These are phyloP conservation scores for Hirtodrosophila confusa DNA, from an alignment of 2,888 invertebrate species.

Conservation along the genomic window DNA sequence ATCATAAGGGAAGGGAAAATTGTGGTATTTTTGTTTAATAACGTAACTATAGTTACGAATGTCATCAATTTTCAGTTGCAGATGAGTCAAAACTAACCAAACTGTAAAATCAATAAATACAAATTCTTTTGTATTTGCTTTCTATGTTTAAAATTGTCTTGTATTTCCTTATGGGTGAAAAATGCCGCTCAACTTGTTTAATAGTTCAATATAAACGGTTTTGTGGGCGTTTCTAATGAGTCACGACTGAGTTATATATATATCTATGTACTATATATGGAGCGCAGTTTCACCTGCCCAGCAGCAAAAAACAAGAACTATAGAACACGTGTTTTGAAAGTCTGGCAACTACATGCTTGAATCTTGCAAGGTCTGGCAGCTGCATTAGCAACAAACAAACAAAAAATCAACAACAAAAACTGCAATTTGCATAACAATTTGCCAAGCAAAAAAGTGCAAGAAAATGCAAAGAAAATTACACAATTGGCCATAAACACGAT, in stretches of 20 bases:
- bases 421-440: constrained; percentile 71
- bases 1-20: no score
- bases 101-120: no score
- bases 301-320: constrained; percentile 11
- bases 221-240: constrained; percentile 62
- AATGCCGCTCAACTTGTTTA: constrained; percentile 33
- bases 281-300: constrained; percentile 59
- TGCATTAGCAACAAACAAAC: constrained; percentile 31
- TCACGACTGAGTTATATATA: constrained; percentile 39
- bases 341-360: constrained; percentile 36
- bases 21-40: no score
- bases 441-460: constrained; percentile 35
- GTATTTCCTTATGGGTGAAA: constrained; percentile 32
- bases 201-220: constrained; percentile 1
- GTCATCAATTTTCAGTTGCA: no score
- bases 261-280: background rate
- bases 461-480: constrained; percentile 65
- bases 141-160: constrained; percentile 24
- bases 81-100: no score
- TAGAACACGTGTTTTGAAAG: constrained; percentile 68
- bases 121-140: no score
- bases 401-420: constrained; percentile 1
- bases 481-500: constrained; percentile 69
- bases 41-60: no score
- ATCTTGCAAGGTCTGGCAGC: constrained; percentile 47